Evolutionary conservation across 2,113 vertebrate species (phyloP).

Genomic region (Actenoides lindsayi): DNA sequence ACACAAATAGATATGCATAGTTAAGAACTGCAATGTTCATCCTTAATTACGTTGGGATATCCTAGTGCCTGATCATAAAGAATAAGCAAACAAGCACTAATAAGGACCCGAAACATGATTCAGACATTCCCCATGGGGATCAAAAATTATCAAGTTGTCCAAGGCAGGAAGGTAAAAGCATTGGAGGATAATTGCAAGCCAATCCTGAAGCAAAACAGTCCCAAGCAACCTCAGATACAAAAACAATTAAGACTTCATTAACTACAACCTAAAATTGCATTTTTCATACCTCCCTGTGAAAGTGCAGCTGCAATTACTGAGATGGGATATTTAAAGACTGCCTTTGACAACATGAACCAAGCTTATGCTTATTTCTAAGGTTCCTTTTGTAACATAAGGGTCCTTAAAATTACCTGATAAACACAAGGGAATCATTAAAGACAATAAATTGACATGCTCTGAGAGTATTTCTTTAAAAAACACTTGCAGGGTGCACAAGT

Average conservation of each 20-base stretch:
- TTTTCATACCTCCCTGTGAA: not conserved
- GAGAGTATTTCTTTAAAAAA: not conserved
- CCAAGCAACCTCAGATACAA: not conserved
- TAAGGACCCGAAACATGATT: fast-evolving
- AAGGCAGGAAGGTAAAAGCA: not conserved
- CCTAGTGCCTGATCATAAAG: not conserved
- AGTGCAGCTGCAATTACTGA: not conserved
- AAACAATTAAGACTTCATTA: not conserved
- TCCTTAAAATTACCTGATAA: not conserved
- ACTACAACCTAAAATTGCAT: not conserved
- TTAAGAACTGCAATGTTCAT: not conserved
- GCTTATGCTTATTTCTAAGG: not conserved
- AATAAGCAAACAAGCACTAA: not conserved
- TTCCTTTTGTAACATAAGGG: not conserved
- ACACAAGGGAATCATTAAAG: not conserved
- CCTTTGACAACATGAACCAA: not conserved
- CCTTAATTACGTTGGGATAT: not conserved
- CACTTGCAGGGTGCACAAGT: not conserved
- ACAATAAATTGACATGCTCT: not conserved
- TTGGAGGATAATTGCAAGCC: not conserved
- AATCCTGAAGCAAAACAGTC: not conserved
- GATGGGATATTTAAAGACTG: not conserved
- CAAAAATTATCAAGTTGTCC: not conserved
- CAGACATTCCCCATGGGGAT: fast-evolving
- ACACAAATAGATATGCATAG: fast-evolving